Conservation (phyloP, 1,140 invertebrate species). For the Pissodes strobi region DNA sequence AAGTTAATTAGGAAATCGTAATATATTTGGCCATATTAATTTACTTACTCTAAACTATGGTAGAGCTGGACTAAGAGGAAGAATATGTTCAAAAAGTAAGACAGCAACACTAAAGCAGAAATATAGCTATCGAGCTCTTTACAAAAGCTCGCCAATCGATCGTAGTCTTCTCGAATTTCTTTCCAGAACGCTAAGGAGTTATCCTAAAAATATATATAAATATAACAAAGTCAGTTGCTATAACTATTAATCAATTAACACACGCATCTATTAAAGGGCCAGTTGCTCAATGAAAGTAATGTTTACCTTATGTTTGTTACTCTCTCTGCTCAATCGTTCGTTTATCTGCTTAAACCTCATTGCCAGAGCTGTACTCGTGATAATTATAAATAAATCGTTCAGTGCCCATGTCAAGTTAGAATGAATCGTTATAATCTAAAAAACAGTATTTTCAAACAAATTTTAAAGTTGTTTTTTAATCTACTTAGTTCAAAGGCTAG, state of each 20-base stretch:
- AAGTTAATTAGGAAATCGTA: neutral
- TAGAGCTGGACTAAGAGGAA: constrained; percentile 75
- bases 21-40: no score
- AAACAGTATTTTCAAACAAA: no score
- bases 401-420: constrained; percentile 35
- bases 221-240: no score
- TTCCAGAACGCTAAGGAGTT: constrained; percentile 58
- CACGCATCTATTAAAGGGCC: no score
- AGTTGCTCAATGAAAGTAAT: no score
- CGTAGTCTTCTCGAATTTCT: constrained; percentile 63
- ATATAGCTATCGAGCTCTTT: constrained; percentile 62
- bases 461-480: no score
- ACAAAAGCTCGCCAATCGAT: constrained; percentile 61
- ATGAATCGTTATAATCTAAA: constrained; percentile 33
- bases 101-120: constrained; percentile 65
- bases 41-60: constrained; percentile 68
- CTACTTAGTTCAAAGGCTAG: no score
- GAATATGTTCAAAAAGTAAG: constrained; percentile 72
- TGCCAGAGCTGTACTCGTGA: constrained; percentile 39
- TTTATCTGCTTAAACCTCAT: constrained; percentile 41
- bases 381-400: constrained; percentile 44
- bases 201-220: constrained; percentile 41
- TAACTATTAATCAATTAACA: no score
- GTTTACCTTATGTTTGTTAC: no score
- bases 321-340: no score